Percentiles rank a stretch among this genome's conserved stretches.
phyloP scores from a whole-genome alignment of 2,797 vertebrate species.

The Apodemus agrarius region DNA sequence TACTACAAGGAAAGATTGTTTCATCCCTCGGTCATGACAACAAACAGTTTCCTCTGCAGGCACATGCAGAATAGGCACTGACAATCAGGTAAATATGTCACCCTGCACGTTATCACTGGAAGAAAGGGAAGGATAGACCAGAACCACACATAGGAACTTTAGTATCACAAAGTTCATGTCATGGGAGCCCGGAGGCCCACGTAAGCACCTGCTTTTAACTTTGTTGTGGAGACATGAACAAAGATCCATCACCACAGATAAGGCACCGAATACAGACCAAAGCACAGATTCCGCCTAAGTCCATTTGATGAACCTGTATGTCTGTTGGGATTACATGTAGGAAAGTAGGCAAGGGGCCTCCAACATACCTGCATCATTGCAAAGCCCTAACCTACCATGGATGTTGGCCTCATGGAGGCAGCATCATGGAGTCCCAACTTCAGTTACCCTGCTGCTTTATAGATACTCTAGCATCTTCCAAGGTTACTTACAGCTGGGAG shows the following conservation, averaged over 20 bases:
- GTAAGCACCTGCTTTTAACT: conserved; percentile 8
- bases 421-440: neutral
- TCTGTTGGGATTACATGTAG: neutral
- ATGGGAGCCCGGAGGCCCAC: neutral
- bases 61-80: neutral
- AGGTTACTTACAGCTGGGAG: neutral
- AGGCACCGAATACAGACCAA: neutral
- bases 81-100: neutral
- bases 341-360: neutral
- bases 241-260: neutral
- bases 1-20: neutral
- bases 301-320: neutral
- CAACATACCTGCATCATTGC: neutral
- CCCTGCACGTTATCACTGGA: conserved; percentile 4
- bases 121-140: conserved; percentile 5
- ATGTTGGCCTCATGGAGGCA: neutral
- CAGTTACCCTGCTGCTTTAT: neutral
- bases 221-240: neutral
- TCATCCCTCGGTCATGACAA: neutral
- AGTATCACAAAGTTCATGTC: neutral
- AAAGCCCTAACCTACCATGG: neutral
- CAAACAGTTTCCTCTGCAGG: neutral
- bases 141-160: neutral
- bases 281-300: neutral
- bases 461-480: neutral